A percentile compares a stretch with the other conserved stretches of the same genome.
phyloP scores from a whole-genome alignment of 2,113 vertebrate genomes.

The Rhodinocichla rosea region DNA sequence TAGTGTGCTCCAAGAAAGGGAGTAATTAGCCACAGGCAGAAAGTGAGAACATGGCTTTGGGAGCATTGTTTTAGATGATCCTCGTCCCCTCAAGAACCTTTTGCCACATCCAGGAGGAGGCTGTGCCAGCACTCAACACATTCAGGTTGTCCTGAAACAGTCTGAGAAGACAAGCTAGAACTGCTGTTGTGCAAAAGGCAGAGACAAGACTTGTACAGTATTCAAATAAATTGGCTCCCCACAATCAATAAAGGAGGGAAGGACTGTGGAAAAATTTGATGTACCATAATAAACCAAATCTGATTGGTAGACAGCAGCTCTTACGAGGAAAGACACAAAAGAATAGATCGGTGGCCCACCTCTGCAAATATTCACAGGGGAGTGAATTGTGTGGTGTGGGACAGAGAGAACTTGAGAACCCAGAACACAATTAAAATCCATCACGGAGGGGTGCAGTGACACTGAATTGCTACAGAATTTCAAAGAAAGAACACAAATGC shows the following conservation, averaged over 20 bases:
- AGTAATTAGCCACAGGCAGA: neutral
- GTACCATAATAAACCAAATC: rapidly evolving
- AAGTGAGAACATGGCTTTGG: neutral
- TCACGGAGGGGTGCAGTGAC: rapidly evolving
- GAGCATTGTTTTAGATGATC: neutral
- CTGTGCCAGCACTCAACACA: neutral
- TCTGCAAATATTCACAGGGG: neutral
- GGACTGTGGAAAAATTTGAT: neutral
- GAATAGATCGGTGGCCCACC: neutral
- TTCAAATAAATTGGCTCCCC: neutral
- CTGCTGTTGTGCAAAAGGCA: neutral
- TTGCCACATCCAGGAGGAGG: neutral
- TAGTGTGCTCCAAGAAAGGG: neutral
- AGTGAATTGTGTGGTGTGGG: neutral
- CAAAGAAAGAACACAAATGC: neutral
- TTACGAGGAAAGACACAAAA: neutral
- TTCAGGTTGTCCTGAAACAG: neutral
- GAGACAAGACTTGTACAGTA: neutral
- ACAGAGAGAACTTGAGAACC: neutral
- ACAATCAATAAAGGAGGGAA: neutral
- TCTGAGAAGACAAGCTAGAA: neutral
- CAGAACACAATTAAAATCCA: neutral
- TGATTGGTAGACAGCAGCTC: neutral
- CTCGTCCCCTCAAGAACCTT: neutral
- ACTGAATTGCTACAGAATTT: neutral